Evolutionary conservation across 2,888 invertebrate genomes (phyloP), one percentile per base, ranked within the genome.

Genomic region (Pollenia angustigena): DNA sequence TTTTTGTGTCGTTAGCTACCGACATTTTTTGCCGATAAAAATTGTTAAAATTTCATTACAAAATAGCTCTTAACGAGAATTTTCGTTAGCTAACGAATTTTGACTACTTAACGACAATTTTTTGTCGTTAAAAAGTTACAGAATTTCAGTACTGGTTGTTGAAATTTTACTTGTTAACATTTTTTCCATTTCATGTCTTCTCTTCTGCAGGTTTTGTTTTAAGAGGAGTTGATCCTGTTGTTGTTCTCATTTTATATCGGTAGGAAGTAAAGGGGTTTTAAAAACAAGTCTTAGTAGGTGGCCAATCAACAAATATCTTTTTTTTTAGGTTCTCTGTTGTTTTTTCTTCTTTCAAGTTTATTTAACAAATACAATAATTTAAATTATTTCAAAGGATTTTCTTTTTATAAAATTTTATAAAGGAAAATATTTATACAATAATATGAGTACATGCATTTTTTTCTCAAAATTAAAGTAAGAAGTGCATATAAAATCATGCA

Each of bases 331-430:
- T 44, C 4, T 56, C 56, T 10, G 48, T 56, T 16, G 12, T 48
- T 16, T n/a, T 12, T 18, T 23, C 4, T 46, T 64, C 40, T 18
- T 23, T 23, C 23, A 48, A 72, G 54, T 72, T 81, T 64, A 54
- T 66, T 64, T 76, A 42, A 44, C 12, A 75, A 64, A 60, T 52
- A 60, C 14, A 60, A 32, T 23, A 64, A 64, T 44, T 64, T 66
- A 50, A 62, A 72, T 54, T 42, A 72, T 74, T 74, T 74, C n/a
- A 54, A 54, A 46, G 18, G 18, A 69, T 44, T 79, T 60, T 71
- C 42, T 11, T 48, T 48, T 14, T 32, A 0, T 48, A n/a, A 68
- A 44, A 12, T 46, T 48, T 16, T 60, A 1, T 46, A n/a, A 50
- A 69, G 16, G 48, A 48, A 72, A 81, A 62, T 40, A 60, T 78